Conservation (phyloP, 2,113 vertebrate genomes). For the Brienomyrus longianalis region DNA sequence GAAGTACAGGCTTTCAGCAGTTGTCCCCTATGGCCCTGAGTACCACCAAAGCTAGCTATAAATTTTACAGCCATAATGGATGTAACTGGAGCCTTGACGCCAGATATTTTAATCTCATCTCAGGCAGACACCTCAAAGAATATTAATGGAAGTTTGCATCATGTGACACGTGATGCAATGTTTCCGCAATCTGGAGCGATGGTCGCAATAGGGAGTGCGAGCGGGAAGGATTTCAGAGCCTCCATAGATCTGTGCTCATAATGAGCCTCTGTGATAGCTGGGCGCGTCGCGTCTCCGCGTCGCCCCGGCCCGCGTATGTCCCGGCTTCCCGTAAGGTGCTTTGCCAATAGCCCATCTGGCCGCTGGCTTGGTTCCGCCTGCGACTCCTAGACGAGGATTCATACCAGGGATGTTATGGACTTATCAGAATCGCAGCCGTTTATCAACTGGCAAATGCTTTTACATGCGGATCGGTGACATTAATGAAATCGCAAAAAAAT, state of each 20-base stretch:
- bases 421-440: not conserved
- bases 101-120: conserved; percentile 1
- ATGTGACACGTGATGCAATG: not conserved
- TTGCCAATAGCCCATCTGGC: not conserved
- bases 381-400: not conserved
- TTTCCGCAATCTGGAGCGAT: not conserved
- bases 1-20: not conserved
- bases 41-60: too few relatives aligned
- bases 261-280: not conserved
- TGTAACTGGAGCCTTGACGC: not conserved
- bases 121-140: not conserved
- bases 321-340: not conserved
- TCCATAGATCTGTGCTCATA: not conserved
- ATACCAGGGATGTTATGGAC: not conserved
- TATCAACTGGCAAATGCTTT: not conserved
- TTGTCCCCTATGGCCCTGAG: not conserved
- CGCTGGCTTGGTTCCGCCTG: not conserved
- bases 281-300: not conserved
- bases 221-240: not conserved
- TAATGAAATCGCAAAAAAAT: not conserved
- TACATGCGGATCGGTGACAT: not conserved
- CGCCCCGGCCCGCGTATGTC: not conserved
- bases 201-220: not conserved
- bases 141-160: not conserved
- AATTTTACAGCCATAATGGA: not conserved